A percentile compares a stretch with the other conserved stretches of the same genome.
Conservation (phyloP, 2,888 invertebrate genomes). For the Micropterix aruncella region DNA sequence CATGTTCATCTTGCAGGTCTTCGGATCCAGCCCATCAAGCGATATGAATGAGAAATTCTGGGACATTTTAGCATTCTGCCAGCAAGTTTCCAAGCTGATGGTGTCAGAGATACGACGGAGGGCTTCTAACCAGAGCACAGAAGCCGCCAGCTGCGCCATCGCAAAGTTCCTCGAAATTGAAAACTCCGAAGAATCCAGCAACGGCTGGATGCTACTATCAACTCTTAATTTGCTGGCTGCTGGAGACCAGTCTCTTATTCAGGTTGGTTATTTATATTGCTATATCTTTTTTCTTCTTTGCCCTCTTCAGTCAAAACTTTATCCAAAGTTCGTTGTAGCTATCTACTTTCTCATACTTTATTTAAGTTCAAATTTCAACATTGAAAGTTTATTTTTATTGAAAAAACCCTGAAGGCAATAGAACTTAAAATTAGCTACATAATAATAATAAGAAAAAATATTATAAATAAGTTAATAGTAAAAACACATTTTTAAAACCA, state of each 20-base stretch:
- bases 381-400: no score
- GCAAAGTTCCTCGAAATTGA: slow-evolving; percentile 94
- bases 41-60: slow-evolving; percentile 97
- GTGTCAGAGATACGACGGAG: slow-evolving; percentile 91
- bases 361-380: slow-evolving; percentile 1
- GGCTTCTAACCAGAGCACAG: slow-evolving; percentile 92
- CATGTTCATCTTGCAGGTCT: slow-evolving; percentile 78
- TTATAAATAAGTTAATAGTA: no score
- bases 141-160: slow-evolving; percentile 92
- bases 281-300: no score
- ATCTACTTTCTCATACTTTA: no score
- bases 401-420: no score
- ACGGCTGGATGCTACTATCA: slow-evolving; percentile 92
- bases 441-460: no score
- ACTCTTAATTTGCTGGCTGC: slow-evolving; percentile 85
- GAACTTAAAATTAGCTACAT: no score
- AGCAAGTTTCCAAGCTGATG: slow-evolving; percentile 89
- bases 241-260: slow-evolving; percentile 79
- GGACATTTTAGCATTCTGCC: slow-evolving; percentile 88
- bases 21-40: slow-evolving; percentile 82
- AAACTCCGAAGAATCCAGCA: slow-evolving; percentile 85
- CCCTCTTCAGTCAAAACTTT: no score
- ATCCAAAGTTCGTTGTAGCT: no score
- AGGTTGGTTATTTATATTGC: slow-evolving; percentile 35
- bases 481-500: no score